Evolutionary conservation across 2,888 invertebrate genomes (phyloP).

Genomic region (Cordilura impudica): DNA sequence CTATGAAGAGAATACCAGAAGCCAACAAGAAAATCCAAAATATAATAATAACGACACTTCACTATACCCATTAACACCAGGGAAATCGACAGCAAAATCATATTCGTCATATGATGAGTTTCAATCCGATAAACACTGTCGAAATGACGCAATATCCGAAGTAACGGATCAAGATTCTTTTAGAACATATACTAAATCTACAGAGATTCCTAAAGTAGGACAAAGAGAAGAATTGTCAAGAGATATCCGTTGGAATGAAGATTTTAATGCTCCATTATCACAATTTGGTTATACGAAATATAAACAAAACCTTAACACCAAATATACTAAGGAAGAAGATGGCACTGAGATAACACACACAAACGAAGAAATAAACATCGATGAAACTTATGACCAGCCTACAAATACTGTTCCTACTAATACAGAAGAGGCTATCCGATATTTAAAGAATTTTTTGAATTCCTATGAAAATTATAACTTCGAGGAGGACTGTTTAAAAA

Average conservation of each 20-base stretch:
- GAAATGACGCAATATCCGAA: too few species aligned
- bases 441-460: constrained; percentile 19
- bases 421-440: constrained; percentile 11
- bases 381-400: background rate
- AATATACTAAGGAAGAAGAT: background rate
- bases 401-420: background rate
- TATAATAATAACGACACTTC: too few species aligned
- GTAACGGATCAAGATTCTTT: background rate
- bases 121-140: too few species aligned
- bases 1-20: background rate
- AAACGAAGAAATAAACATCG: background rate
- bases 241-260: background rate
- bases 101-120: background rate
- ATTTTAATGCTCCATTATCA: background rate
- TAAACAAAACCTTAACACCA: background rate
- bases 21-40: too few species aligned
- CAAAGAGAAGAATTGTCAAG: background rate
- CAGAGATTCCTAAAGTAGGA: background rate
- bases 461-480: background rate
- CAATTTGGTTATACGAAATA: background rate
- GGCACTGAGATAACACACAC: background rate
- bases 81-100: background rate
- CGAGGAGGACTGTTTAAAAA: background rate
- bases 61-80: too few species aligned
- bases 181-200: background rate